phyloP scores from a whole-genome alignment of 2,888 invertebrate species.

The Tiliacea citrago region DNA sequence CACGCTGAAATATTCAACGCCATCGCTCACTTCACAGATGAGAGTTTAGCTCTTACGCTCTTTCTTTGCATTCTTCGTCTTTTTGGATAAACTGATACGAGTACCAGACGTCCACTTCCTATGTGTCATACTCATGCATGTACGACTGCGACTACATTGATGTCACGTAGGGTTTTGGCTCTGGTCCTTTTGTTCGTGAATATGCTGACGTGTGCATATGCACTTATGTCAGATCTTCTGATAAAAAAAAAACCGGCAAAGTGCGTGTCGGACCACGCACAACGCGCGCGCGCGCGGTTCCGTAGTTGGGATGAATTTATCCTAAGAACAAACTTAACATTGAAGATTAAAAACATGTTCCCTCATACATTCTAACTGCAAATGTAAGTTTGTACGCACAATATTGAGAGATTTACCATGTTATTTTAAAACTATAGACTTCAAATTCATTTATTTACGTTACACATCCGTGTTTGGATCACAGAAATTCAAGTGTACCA shows the following conservation, averaged over 20 bases:
- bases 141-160: not conserved
- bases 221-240: not conserved
- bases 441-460: no score
- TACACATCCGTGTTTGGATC: no score
- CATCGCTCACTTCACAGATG: constrained; percentile 38
- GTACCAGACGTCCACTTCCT: not conserved
- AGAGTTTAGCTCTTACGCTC: constrained; percentile 25
- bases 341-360: no score
- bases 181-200: not conserved
- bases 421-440: no score
- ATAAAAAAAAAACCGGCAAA: not conserved
- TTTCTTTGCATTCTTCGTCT: constrained; percentile 42
- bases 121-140: not conserved
- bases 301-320: no score
- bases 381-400: no score
- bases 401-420: no score
- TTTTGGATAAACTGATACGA: constrained; percentile 30
- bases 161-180: not conserved
- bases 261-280: no score
- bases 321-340: no score
- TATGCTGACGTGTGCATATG: constrained; percentile 5
- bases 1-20: constrained; percentile 82
- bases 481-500: no score
- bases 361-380: no score
- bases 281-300: no score